Conservation (phyloP, 1,140 invertebrate genomes). For the Drosophila melanogaster region Release_6_plus_ISO1_MT NC_004354.4:7847501-7848000, state of each 20-base stretch:
- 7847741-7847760: background rate
- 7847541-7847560: conserved; percentile 41
- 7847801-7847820: background rate
- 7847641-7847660: conserved; percentile 32
- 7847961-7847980: conserved; percentile 35
- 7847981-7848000: conserved; percentile 40
- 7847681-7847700: background rate
- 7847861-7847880: conserved; percentile 2
- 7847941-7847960: conserved; percentile 32
- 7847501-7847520: conserved; percentile 35
- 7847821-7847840: too few species aligned
- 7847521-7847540: background rate
- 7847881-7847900: background rate
- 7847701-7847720: background rate
- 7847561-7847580: conserved; percentile 51
- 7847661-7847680: conserved; percentile 7
- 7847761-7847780: background rate
- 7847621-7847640: conserved; percentile 22
- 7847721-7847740: background rate
- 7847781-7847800: too few species aligned
- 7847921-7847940: conserved; percentile 33
- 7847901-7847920: background rate
- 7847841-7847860: too few species aligned
- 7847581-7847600: conserved; percentile 41
- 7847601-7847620: background rate